Base-by-base conservation (phyloP, 2,797 vertebrate genomes). In the Danionella dracula region DNA sequence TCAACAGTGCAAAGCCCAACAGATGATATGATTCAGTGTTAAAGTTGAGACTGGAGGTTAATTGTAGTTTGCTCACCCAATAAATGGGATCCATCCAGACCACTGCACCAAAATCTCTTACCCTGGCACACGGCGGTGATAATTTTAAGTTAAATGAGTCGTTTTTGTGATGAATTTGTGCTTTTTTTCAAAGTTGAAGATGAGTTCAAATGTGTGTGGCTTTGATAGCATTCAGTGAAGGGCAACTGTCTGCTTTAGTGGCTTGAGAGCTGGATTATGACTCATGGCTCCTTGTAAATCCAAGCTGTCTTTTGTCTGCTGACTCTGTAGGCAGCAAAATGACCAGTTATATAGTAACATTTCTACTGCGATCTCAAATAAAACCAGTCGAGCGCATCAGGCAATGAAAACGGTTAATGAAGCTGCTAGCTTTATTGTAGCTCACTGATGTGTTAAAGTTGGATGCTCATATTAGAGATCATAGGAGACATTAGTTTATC, bases 231-330 rank as follows among this genome's bases (percentile, higher is more conserved):
- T 45, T 20, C 31, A 55, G n/a, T 23, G 41, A 37, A 55, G 17
- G 40, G 11, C n/a, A 7, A 2, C 38, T 2, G 49, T n/a, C 31
- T 10, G 15, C 23, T 65, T 41, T 66, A 55, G 41, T 55, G 50
- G 50, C 40, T 16, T 1, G 20, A 6, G 44, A 27, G 51, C 42
- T 70, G 50, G 68, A 70, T 70, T 64, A 63, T 70, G 68, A 64
- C 68, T 70, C 68, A 70, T 50, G 51, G 31, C 50, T 66, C 32
- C 59, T 35, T 51, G 46, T 50, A 58, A 62, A 63, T 56, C 68
- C 60, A 49, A 37, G 4, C 46, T 67, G 48, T 44, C 49, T 57
- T 55, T 64, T 70, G 59, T 64, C 50, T 64, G 59, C 38, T 54
- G 20, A 53, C 48, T 61, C 48, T 68, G 57, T 68, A 45, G 48